These are phyloP conservation scores for Octodonta nipae DNA, from an alignment of 2,888 invertebrate genomes.

Conservation along the genomic window DNA sequence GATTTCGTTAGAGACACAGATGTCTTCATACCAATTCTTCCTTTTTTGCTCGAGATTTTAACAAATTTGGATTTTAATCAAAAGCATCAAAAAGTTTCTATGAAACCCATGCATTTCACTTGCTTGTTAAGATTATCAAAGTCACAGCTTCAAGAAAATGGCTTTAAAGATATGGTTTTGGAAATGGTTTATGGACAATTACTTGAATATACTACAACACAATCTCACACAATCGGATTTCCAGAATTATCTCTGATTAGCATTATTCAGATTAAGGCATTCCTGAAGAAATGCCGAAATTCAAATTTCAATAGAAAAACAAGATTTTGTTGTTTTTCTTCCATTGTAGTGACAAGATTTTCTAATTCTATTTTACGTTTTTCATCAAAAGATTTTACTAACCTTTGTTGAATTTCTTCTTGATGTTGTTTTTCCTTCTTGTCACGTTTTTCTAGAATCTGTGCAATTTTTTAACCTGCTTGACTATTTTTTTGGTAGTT, in stretches of 20 bases:
- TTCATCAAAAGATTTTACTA: too few relatives aligned
- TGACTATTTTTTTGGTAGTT: too few relatives aligned
- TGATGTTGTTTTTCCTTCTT: too few relatives aligned
- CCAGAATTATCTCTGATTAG: conserved; percentile 74
- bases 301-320: too few relatives aligned
- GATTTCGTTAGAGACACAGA: conserved; percentile 62
- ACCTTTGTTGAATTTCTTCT: too few relatives aligned
- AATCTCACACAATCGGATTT: conserved; percentile 65
- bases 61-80: conserved; percentile 72
- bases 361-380: too few relatives aligned
- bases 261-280: too few relatives aligned
- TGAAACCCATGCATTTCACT: conserved; percentile 78
- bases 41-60: conserved; percentile 69
- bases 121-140: conserved; percentile 78
- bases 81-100: conserved; percentile 69
- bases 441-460: too few relatives aligned
- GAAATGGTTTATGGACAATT: conserved; percentile 64
- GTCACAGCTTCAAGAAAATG: conserved; percentile 71
- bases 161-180: conserved; percentile 75
- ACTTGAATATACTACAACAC: conserved; percentile 59
- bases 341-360: too few relatives aligned
- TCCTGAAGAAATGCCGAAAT: too few relatives aligned
- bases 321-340: too few relatives aligned
- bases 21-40: conserved; percentile 74
- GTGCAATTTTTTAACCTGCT: too few relatives aligned